phyloP scores from a whole-genome alignment of 1,140 invertebrate genomes.

The Drosophila rhopaloa region DNA sequence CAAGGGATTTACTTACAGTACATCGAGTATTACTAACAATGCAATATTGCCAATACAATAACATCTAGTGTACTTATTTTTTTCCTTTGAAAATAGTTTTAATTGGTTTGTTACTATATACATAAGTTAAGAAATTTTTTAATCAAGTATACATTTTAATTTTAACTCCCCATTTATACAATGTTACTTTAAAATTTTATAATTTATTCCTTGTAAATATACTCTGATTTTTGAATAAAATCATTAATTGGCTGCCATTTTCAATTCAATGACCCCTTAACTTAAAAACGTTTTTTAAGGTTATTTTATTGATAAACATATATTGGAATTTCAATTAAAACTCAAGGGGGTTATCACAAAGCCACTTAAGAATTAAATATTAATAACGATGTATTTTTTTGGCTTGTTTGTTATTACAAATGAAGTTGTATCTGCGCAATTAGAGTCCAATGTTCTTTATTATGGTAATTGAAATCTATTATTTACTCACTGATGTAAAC shows the following conservation, averaged over 20 bases:
- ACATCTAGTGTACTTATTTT: too few relatives aligned
- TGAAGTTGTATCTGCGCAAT: neutral
- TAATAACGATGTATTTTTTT: neutral
- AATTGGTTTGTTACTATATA: neutral
- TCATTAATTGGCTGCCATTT: too few relatives aligned
- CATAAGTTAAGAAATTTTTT: too few relatives aligned
- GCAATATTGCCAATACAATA: neutral
- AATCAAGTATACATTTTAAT: too few relatives aligned
- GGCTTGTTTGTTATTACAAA: neutral
- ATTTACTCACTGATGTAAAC: neutral
- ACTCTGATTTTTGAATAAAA: too few relatives aligned
- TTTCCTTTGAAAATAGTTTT: neutral
- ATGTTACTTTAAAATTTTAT: too few relatives aligned
- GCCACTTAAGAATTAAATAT: neutral
- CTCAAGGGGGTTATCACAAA: too few relatives aligned
- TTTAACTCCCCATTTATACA: too few relatives aligned
- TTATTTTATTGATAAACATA: too few relatives aligned
- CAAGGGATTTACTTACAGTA: constrained; percentile 6
- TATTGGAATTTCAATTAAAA: neutral
- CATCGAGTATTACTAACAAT: constrained; percentile 9
- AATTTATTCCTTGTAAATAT: neutral
- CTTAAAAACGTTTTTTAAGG: too few relatives aligned
- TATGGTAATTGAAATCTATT: neutral
- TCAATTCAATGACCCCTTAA: too few relatives aligned
- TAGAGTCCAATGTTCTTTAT: neutral